phyloP scores from a whole-genome alignment of 53 echinoderm and acorn worm species.

The Temnopleurus reevesii region DNA sequence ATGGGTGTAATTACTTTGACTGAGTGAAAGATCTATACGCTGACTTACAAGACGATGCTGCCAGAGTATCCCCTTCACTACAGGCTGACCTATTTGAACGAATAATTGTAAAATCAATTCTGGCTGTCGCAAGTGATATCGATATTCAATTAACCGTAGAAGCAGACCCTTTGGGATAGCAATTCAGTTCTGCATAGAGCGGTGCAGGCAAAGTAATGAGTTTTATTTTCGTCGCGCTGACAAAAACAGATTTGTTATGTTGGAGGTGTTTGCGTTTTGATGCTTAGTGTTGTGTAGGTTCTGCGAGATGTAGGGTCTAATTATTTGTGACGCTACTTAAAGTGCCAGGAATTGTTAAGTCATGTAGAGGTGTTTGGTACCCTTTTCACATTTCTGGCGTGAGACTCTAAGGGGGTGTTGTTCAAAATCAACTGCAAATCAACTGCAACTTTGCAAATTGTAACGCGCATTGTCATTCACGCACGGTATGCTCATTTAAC shows the following conservation, averaged over 20 bases:
- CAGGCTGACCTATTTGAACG: constrained; percentile 15
- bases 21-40: constrained; percentile 10
- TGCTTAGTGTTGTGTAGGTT: not conserved
- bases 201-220: not conserved
- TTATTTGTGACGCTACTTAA: too few species aligned
- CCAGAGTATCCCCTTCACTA: not conserved
- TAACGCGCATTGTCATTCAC: too few species aligned
- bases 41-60: not conserved
- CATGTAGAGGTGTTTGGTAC: too few species aligned
- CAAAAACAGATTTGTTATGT: not conserved
- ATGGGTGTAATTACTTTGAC: not conserved
- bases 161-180: not conserved
- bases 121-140: constrained; percentile 27
- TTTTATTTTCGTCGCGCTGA: not conserved
- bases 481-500: too few species aligned
- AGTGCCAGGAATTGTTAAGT: too few species aligned
- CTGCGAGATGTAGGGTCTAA: too few species aligned
- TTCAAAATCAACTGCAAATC: too few species aligned
- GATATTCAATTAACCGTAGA: constrained; percentile 19
- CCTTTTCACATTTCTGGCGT: too few species aligned
- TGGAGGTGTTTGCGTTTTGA: not conserved
- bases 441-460: too few species aligned
- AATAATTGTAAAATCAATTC: constrained; percentile 23
- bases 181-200: not conserved
- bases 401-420: too few species aligned